These are phyloP conservation scores for Cotesia congregata DNA, from an alignment of 2,888 invertebrate genomes.

Conservation along the genomic window DNA sequence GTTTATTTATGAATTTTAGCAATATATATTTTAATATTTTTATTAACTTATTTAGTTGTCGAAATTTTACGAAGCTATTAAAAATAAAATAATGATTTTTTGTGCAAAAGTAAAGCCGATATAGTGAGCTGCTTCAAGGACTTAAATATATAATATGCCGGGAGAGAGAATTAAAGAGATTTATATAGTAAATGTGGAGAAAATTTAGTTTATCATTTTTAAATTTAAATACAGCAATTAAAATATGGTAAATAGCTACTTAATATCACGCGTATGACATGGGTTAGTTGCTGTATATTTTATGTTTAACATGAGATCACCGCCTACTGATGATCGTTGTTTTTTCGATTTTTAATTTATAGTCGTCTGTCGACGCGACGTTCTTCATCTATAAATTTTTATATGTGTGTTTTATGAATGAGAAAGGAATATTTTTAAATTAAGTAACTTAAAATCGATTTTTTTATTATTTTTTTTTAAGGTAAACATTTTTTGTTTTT, in stretches of 20 bases:
- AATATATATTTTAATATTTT: slow-evolving; percentile 1
- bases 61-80: slow-evolving; percentile 24
- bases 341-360: slow-evolving; percentile 50
- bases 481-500: slow-evolving; percentile 8
- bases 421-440: neutral
- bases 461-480: slow-evolving; percentile 14
- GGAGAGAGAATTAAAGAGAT: neutral
- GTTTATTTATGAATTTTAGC: neutral
- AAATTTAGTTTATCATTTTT: slow-evolving; percentile 34
- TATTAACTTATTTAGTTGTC: neutral
- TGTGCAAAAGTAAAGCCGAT: neutral
- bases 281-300: slow-evolving; percentile 60
- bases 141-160: neutral
- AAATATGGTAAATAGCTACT: slow-evolving; percentile 66
- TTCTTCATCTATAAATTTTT: slow-evolving; percentile 32
- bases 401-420: slow-evolving; percentile 15
- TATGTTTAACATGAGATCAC: slow-evolving; percentile 62
- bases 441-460: slow-evolving; percentile 19
- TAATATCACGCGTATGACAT: slow-evolving; percentile 55
- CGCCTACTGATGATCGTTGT: slow-evolving; percentile 40
- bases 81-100: slow-evolving; percentile 2
- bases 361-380: slow-evolving; percentile 42
- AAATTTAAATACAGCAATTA: slow-evolving; percentile 62
- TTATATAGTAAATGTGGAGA: neutral
- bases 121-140: neutral